Base-by-base conservation (phyloP, 1,140 invertebrate species). In the Platyura marginata region DNA sequence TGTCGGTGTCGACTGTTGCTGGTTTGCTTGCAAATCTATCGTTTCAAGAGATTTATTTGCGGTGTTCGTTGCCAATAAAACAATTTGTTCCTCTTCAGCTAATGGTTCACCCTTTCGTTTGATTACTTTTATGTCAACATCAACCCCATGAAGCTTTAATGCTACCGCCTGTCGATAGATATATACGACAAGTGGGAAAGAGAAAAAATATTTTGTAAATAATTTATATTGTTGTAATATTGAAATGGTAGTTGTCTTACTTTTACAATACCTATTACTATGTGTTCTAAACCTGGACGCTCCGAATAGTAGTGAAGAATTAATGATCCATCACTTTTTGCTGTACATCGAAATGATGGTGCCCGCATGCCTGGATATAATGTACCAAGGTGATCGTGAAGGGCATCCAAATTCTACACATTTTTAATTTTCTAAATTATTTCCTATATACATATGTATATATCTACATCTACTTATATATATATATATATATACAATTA, bases 261-360 rank as follows among this genome's bases (percentile, higher is more conserved):
- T 76, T 90, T 93, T 4, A 93, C 88, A 48, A 92, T 90, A 20
- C 88, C 89, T 51, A 92, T 91, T 45, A 94, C 89, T 52, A 94
- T 93, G 53, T 87, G 76, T 57, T 93, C 87, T 36, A 94, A 66
- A n/a, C 87, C 88, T 8, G 85, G 85, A 46, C 88, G 72, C 54
- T 93, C 86, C 0, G 87, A 92, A 63, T 92, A 94, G 65, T 93
- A 93, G 62, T 93, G 88, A 6, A 94, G 68, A 20, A 92, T 69
- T 10, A 92, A 65, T 9, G 81, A 79, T 0, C 86, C 86, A 64
- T 89, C 87, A 59, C 84, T 80, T 1, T 74, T 71, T 52, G 89
- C 86, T 0, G 86, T 90, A 58, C 89, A 93, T 4, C 88, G 71
- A 64, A 93, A 93, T 2, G 86, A 91, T 1, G 89, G 89, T 1